phyloP scores from a whole-genome alignment of 2,888 invertebrate species.

The Eristalis intricaria region DNA sequence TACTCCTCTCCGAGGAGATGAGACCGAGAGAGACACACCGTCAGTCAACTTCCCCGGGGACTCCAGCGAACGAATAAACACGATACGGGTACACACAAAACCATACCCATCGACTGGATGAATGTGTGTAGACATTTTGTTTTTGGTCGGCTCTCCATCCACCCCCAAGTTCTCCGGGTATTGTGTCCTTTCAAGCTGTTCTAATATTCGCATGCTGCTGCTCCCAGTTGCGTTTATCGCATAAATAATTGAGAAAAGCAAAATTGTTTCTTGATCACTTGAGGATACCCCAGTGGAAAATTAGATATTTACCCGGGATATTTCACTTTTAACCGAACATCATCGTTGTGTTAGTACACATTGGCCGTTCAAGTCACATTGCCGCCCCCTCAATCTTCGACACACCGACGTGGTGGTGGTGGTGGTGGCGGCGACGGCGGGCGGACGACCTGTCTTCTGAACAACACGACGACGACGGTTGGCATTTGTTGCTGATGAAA shows the following conservation, averaged over 20 bases:
- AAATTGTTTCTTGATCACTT: constrained; percentile 81
- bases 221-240: constrained; percentile 73
- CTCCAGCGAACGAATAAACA: constrained; percentile 11
- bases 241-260: constrained; percentile 75
- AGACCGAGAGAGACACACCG: constrained; percentile 39
- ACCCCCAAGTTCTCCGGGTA: constrained; percentile 3
- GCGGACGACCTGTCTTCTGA: background rate
- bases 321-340: constrained; percentile 69
- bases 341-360: constrained; percentile 50
- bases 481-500: constrained; percentile 68
- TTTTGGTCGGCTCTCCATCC: background rate
- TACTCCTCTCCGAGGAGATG: constrained; percentile 54
- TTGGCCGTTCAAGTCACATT: background rate
- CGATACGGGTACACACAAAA: background rate
- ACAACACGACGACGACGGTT: constrained; percentile 6
- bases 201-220: constrained; percentile 52
- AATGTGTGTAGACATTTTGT: background rate
- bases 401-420: background rate
- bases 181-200: constrained; percentile 63
- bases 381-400: background rate
- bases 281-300: constrained; percentile 78
- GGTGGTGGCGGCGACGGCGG: too few relatives aligned
- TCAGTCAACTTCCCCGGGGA: constrained; percentile 42
- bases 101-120: background rate
- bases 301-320: constrained; percentile 70